phyloP scores from a whole-genome alignment of 2,888 invertebrate genomes.

The Apantesis nais region DNA sequence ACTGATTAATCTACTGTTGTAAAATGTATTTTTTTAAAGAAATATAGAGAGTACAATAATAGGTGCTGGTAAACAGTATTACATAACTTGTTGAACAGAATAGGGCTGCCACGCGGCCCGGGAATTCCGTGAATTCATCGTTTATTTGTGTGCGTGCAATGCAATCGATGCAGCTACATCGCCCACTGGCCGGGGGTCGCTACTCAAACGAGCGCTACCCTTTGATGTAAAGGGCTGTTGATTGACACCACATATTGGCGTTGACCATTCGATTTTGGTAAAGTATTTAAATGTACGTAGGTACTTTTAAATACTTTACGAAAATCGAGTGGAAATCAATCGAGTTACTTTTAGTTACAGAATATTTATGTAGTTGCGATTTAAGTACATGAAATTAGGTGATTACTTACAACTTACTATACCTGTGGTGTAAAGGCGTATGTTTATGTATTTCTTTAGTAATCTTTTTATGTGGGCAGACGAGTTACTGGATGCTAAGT shows the following conservation, averaged over 20 bases:
- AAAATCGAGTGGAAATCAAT: too few relatives aligned
- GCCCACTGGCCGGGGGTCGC: neutral
- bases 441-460: neutral
- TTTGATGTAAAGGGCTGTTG: constrained; percentile 17
- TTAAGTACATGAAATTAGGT: neutral
- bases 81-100: constrained; percentile 9
- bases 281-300: neutral
- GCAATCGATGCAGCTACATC: constrained; percentile 22
- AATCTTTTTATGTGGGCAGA: neutral
- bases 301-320: too few relatives aligned
- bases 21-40: too few relatives aligned
- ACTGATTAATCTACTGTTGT: too few relatives aligned
- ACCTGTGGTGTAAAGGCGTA: neutral
- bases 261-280: constrained; percentile 4
- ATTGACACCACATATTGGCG: constrained; percentile 14
- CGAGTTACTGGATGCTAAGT: too few relatives aligned
- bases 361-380: neutral
- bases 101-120: constrained; percentile 5
- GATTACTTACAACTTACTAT: neutral
- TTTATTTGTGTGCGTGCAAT: constrained; percentile 14
- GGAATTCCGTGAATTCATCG: constrained; percentile 12
- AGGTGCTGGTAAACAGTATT: neutral
- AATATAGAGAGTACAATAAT: too few relatives aligned
- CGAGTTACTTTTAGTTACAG: neutral
- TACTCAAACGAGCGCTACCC: constrained; percentile 15